Conservation (phyloP, 2,888 invertebrate genomes). For the Microctonus hyperodae region DNA sequence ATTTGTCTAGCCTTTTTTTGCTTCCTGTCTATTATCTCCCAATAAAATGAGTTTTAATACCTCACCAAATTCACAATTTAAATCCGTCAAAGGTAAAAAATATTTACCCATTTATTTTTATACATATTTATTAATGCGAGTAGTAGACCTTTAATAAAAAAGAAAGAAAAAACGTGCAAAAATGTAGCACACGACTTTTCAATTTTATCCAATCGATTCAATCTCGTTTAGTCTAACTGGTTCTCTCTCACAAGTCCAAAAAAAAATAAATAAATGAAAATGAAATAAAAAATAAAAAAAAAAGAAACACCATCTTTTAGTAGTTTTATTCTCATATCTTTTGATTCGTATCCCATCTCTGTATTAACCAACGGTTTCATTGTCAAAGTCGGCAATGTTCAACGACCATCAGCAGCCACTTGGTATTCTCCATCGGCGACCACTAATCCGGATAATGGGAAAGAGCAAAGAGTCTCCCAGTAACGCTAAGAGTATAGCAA, state of each 20-base stretch:
- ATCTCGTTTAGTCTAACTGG: no score
- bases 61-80: background rate
- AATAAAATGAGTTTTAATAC: conserved; percentile 3
- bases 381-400: conserved; percentile 29
- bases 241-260: background rate
- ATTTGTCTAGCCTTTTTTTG: conserved; percentile 28
- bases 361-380: conserved; percentile 20
- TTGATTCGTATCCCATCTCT: conserved; percentile 18
- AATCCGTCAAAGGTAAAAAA: background rate
- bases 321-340: conserved; percentile 24
- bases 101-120: background rate
- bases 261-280: background rate
- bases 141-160: background rate
- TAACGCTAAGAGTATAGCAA: conserved; percentile 15
- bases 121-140: background rate
- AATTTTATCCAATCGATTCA: background rate
- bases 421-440: conserved; percentile 30
- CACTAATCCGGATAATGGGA: conserved; percentile 52
- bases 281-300: conserved; percentile 11
- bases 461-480: conserved; percentile 34
- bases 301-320: conserved; percentile 33
- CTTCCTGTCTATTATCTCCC: conserved; percentile 12
- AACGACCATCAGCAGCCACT: conserved; percentile 38
- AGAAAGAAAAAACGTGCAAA: no score
- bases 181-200: background rate